phyloP scores from a whole-genome alignment of 1,140 invertebrate genomes.

The Drosophila prosaltans region DNA sequence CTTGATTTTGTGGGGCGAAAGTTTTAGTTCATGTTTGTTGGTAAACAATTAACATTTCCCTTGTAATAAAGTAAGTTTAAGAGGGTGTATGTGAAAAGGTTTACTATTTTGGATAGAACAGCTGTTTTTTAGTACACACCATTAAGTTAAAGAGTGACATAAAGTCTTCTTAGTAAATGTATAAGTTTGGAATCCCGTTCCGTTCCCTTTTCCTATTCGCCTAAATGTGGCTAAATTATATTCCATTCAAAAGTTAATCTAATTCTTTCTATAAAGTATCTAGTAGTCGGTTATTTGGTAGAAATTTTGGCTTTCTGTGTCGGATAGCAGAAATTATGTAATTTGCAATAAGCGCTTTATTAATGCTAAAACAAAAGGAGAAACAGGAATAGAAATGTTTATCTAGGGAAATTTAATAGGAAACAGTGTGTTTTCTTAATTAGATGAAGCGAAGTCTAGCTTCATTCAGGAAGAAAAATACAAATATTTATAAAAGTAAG shows the following conservation, averaged over 20 bases:
- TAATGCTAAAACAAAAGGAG: not conserved
- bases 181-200: no score
- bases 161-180: not conserved
- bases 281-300: not conserved
- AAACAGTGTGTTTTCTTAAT: not conserved
- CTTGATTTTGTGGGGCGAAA: conserved; percentile 5
- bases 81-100: not conserved
- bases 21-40: conserved; percentile 16
- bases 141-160: not conserved
- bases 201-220: not conserved
- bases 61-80: not conserved
- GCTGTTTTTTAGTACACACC: not conserved
- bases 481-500: no score
- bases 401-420: conserved; percentile 4
- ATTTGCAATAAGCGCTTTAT: conserved; percentile 14
- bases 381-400: not conserved
- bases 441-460: not conserved
- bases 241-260: no score
- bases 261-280: not conserved
- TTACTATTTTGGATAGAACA: not conserved
- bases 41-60: conserved; percentile 19
- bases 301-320: not conserved
- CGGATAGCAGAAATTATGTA: not conserved
- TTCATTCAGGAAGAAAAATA: not conserved
- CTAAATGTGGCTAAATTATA: no score